phyloP scores from a whole-genome alignment of 1,140 invertebrate genomes.

The Piezodorus guildinii region DNA sequence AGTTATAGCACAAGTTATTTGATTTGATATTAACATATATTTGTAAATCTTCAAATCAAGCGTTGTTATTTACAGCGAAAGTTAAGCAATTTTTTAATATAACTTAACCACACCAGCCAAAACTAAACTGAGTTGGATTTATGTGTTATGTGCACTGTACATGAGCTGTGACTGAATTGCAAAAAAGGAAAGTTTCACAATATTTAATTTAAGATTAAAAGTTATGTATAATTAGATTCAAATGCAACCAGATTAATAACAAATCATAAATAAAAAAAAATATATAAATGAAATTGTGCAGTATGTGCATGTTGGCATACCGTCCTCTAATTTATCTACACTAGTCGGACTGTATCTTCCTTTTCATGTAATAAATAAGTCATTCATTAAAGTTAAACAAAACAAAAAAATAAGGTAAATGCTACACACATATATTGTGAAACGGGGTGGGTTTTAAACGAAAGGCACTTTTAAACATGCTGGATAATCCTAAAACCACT shows the following conservation, averaged over 20 bases:
- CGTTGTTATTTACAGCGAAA: constrained; percentile 6
- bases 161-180: neutral
- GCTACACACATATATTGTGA: constrained; percentile 10
- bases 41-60: neutral
- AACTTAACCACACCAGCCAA: constrained; percentile 12
- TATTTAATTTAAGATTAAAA: neutral
- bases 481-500: constrained; percentile 11
- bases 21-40: no score
- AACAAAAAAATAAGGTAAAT: neutral
- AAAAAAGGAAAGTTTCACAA: constrained; percentile 4
- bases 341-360: no score
- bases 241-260: no score
- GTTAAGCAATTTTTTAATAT: neutral
- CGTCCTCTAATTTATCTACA: no score
- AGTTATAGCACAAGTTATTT: no score
- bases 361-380: neutral
- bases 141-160: constrained; percentile 12
- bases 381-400: neutral
- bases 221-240: no score
- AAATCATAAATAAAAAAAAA: no score
- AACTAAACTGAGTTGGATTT: neutral
- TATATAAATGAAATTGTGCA: no score
- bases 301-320: no score
- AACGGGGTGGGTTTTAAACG: neutral
- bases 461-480: constrained; percentile 10